Base-by-base conservation (phyloP, 2,888 invertebrate species). In the Choreutis nemorana region DNA sequence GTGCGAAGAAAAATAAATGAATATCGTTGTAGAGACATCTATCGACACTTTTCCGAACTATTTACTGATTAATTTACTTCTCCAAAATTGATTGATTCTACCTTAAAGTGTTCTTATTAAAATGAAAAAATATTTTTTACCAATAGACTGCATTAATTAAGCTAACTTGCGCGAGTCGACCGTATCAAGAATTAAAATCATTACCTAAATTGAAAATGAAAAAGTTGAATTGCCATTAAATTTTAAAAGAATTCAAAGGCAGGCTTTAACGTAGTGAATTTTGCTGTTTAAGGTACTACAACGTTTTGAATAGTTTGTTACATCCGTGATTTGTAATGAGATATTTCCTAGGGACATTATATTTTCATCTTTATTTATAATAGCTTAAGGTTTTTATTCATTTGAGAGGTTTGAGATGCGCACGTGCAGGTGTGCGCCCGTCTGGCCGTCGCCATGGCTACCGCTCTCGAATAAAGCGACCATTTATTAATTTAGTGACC, bases 261-360 rank as follows among this genome's bases (percentile, higher is more conserved):
- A n/a, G n/a, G n/a, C n/a, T n/a, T n/a, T n/a, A n/a, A n/a, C n/a
- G n/a, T n/a, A n/a, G n/a, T n/a, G 60, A 59, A 62, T 57, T 71
- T 66, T 65, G 61, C 68, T 61, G 64, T 61, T 46, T 62, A 64
- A 64, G 63, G 63, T 61, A 73, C 24, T 24, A 13, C 61, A 65
- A 54, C 63, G 68, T 68, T 73, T 71, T 68, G 63, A 72, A 67
- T 73, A 66, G 68, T 71, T 71, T 71, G 71, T 64, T 66, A 70
- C 62, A 70, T 71, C 70, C 68, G 68, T 72, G 77, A 77, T 75
- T 72, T 60, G 66, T 75, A 73, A 72, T 75, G 71, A 70, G 70
- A 53, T 63, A 47, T 51, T 39, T 30, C 21, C 12, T 2, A 2
- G 4, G 4, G 40, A 38, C 9, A n/a, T n/a, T 10, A 8, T 2